Evolutionary conservation across 2,113 vertebrate genomes (phyloP).

Genomic region (Eubucco bourcierii): DNA sequence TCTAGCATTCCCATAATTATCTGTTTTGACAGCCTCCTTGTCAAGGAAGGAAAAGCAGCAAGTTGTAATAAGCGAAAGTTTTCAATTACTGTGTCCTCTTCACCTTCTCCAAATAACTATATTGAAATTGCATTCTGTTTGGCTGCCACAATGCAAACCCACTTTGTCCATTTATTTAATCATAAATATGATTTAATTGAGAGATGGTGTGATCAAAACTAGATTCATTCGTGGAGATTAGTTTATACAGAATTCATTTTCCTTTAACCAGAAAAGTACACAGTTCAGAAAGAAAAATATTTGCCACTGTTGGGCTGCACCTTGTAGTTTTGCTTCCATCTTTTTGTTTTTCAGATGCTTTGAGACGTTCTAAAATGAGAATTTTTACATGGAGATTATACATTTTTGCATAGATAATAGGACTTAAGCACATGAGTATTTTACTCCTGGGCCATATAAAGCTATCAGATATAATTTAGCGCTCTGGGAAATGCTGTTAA

Average conservation of each 20-base stretch:
- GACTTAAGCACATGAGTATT: background rate
- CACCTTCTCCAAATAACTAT: background rate
- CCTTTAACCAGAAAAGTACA: background rate
- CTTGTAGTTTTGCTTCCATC: background rate
- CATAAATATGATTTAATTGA: constrained; percentile 35
- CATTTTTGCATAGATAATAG: background rate
- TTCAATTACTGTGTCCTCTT: constrained; percentile 34
- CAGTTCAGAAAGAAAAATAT: background rate
- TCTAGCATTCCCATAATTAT: constrained; percentile 62
- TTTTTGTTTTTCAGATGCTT: background rate
- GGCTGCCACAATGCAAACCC: background rate
- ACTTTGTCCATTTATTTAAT: constrained; percentile 21
- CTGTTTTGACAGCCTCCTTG: constrained; percentile 59
- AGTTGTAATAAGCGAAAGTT: constrained; percentile 42
- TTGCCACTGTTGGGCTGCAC: background rate
- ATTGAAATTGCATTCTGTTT: constrained; percentile 30
- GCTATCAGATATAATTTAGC: background rate
- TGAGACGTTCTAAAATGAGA: background rate
- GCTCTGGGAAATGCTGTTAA: background rate
- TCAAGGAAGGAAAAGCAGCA: constrained; percentile 24
- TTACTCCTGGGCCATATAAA: background rate
- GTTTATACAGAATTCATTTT: constrained; percentile 22
- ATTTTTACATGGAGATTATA: background rate
- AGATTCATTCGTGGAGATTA: background rate
- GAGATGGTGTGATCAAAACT: constrained; percentile 30